Evolutionary conservation across 1,140 invertebrate species (phyloP), one percentile per base, ranked within the genome.

Genomic region (Macrotrachela quadricornifera): DNA sequence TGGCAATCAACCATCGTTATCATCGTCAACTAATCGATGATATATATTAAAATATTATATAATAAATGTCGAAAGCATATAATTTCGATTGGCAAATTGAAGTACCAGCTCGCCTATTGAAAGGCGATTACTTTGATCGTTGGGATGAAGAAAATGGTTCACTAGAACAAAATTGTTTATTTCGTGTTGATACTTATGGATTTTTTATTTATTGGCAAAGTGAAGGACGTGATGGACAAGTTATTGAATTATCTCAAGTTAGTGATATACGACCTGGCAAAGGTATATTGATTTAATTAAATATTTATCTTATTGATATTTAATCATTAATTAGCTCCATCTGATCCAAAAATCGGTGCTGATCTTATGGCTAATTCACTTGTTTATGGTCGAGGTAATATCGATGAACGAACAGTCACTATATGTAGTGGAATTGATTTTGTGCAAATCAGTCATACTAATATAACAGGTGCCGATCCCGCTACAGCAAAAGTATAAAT

Each of bases 171-270:
- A 80, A 80, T 63, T 91, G 86, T 61, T 66, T 79, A 51, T 88
- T 97, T 66, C 85, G 85, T 73, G 88, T 96, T 18, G 92, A 99
- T 68, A 86, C 95, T 67, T 90, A 86, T 74, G 91, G 90, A 45
- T 99, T 96, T 74, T 99, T 95, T 72, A 85, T 99, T 57, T 91
- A 90, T 66, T 97, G 90, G 91, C 92, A 95, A 70, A 90, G 86
- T 65, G 88, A 94, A 58, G 82, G 82, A 46, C 70, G 92, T 85
- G 88, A 92, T 64, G 87, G 86, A 40, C 87, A 92, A 73, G 85
- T 91, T 56, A 80, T 94, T 58, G 88, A 95, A 69, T 73, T 92
- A 59, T 91, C 86, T 67, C 87, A 94, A 80, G 87, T 95, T 53
- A 92, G 85, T 74, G 88, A 95, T 69, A 83, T 92, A 62, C 74